Base-by-base conservation (phyloP, 2,888 invertebrate genomes). In the Therioaphis trifolii region DNA sequence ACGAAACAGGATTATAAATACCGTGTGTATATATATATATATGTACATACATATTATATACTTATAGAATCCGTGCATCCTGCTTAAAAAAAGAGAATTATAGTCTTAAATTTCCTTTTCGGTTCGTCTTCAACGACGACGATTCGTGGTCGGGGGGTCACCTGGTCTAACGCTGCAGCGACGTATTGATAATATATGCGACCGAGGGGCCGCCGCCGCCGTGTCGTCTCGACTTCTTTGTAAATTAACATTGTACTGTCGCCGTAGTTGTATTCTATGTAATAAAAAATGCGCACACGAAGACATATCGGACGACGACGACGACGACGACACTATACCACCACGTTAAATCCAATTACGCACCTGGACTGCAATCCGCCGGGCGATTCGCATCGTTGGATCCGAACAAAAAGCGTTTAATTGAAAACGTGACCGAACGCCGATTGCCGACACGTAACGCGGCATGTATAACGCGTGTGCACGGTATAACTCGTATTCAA, bases 401-500 rank as follows among this genome's bases (percentile, higher is more conserved):
- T 27, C 55, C 82, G 82, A 52, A 82, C 82, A 63, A 82, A 82
- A 72, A 49, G 24, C 43, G 63, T 74, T 74, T 66, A 52, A 82
- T 82, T 82, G 82, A 82, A 82, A 82, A 82, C 72, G 82, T 82
- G 82, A 82, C 82, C 74, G 61, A 35, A 49, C 79, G 43, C 35
- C 27, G 71, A n/a, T 5, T n/a, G 55, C 21, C 35, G 12, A 12
- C 14, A 35, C 3, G 15, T 11, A 24, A 46, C 15, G 24, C 21
- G n/a, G n/a, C 15, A 55, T 27, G 43, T 71, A n/a, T 35, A 35
- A 49, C 21, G 15, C 74, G 71, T 18, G 72, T 27, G 27, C 55
- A n/a, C 7, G 11, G 46, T 29, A 29, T 18, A 11, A 27, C 27
- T 49, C 3, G 18, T 29, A n/a, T 55, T 5, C 24, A 5, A 21